A percentile compares a stretch with the other conserved stretches of the same genome.
Conservation (phyloP, 92 coral and sea anemone species). For the Palythoa heliodiscus region DNA sequence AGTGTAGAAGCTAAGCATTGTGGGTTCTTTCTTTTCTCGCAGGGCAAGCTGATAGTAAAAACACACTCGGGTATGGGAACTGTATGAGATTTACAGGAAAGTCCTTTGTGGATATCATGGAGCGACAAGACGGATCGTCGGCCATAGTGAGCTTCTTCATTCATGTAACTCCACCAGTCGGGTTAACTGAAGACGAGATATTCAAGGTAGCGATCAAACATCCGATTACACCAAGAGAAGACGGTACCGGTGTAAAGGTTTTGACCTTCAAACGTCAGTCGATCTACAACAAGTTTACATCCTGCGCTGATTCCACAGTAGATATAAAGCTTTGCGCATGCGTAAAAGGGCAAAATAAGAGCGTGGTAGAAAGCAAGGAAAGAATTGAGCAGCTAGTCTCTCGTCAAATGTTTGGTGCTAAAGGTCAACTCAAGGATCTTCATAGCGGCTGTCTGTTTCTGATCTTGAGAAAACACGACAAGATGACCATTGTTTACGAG, state of each 20-base stretch:
- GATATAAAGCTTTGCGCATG: slow-evolving; percentile 36
- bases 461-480: slow-evolving; percentile 26
- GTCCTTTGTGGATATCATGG: slow-evolving; percentile 30
- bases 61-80: slow-evolving; percentile 17
- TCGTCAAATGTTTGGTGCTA: slow-evolving; percentile 26
- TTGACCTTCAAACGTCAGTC: slow-evolving; percentile 23
- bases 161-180: not conserved
- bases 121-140: slow-evolving; percentile 10
- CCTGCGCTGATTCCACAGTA: slow-evolving; percentile 2
- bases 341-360: slow-evolving; percentile 26
- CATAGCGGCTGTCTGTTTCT: slow-evolving; percentile 21
- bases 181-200: slow-evolving; percentile 14
- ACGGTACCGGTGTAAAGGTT: slow-evolving; percentile 15
- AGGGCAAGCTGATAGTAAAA: not conserved
- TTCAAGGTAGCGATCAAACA: slow-evolving; percentile 26
- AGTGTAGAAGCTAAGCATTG: too few relatives aligned
- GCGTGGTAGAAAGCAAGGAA: slow-evolving; percentile 10
- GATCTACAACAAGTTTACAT: slow-evolving; percentile 16
- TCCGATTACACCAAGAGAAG: slow-evolving; percentile 8
- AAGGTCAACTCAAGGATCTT: slow-evolving; percentile 19
- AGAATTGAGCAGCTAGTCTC: not conserved
- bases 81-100: slow-evolving; percentile 32
- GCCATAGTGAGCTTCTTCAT: slow-evolving; percentile 2
- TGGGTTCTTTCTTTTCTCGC: not conserved
- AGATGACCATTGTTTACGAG: slow-evolving; percentile 15